Conservation (phyloP, 2,797 vertebrate species). For the Neopelma chrysocephalum region DNA sequence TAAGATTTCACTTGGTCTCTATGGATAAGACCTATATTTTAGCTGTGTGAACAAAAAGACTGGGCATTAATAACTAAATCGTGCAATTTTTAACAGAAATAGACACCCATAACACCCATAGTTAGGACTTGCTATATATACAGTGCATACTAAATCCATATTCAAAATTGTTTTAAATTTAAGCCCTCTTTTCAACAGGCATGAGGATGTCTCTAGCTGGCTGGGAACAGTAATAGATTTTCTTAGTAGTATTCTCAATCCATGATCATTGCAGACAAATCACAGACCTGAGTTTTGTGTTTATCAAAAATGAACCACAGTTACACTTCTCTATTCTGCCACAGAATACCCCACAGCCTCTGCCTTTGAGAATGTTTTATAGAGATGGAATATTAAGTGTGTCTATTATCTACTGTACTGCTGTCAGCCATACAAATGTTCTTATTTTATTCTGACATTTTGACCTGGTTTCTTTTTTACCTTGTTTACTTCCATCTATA, state of each 20-base stretch:
- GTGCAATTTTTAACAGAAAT: conserved; percentile 9
- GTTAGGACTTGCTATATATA: not conserved
- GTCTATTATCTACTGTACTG: conserved; percentile 50
- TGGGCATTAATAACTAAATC: not conserved
- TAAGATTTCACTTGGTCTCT: not conserved
- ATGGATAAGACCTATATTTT: conserved; percentile 11
- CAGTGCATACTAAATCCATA: not conserved
- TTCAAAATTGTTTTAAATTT: conserved; percentile 29
- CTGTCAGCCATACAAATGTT: conserved; percentile 5
- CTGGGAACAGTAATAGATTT: conserved; percentile 21
- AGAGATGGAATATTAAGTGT: conserved; percentile 65
- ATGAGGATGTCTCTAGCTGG: not conserved
- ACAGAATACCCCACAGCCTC: conserved; percentile 22
- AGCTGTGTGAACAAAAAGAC: not conserved
- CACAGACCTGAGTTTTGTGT: conserved; percentile 1
- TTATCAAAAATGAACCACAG: conserved; percentile 37
- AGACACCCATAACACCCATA: not conserved
- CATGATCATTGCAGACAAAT: conserved; percentile 22
- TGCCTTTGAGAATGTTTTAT: conserved; percentile 37
- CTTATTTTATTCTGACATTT: conserved; percentile 65
- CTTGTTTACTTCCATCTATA: conserved; percentile 54
- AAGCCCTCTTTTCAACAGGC: not conserved
- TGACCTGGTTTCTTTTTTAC: conserved; percentile 64
- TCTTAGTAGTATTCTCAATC: conserved; percentile 8
- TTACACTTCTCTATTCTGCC: conserved; percentile 30